Evolutionary conservation across 2,113 vertebrate genomes (phyloP).

Genomic region (Pantherophis guttatus): DNA sequence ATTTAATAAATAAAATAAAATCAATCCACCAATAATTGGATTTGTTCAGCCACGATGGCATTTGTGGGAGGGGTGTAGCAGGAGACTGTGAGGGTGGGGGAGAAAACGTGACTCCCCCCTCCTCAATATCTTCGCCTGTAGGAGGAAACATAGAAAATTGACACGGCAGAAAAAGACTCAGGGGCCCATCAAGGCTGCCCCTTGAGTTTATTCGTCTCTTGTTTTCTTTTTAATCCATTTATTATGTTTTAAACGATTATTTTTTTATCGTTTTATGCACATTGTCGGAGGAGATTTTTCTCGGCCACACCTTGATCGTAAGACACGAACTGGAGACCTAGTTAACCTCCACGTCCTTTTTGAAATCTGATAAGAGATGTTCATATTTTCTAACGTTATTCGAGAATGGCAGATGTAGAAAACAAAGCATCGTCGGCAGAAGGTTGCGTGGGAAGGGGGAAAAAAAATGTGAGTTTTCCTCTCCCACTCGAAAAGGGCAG

Average conservation of each 20-base stretch:
- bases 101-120: too few relatives aligned
- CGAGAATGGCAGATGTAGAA: background rate
- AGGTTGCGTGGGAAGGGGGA: background rate
- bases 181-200: too few relatives aligned
- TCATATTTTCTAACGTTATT: too few relatives aligned
- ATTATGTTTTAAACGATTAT: fast-evolving
- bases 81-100: too few relatives aligned
- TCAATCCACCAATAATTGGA: background rate
- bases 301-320: background rate
- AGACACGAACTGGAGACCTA: background rate
- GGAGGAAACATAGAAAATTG: background rate
- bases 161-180: background rate
- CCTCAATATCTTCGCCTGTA: background rate
- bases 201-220: background rate
- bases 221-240: background rate
- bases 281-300: background rate
- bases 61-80: background rate
- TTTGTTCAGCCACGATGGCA: background rate
- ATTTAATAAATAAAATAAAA: background rate
- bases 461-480: background rate
- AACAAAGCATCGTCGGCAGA: too few relatives aligned
- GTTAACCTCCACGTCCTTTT: background rate
- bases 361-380: background rate
- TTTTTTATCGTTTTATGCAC: background rate
- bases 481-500: too few relatives aligned